A percentile compares a stretch with the other conserved stretches of the same genome.
Evolutionary conservation across 2,113 vertebrate genomes (phyloP).

Genomic region (Lampris megalopsis): DNA sequence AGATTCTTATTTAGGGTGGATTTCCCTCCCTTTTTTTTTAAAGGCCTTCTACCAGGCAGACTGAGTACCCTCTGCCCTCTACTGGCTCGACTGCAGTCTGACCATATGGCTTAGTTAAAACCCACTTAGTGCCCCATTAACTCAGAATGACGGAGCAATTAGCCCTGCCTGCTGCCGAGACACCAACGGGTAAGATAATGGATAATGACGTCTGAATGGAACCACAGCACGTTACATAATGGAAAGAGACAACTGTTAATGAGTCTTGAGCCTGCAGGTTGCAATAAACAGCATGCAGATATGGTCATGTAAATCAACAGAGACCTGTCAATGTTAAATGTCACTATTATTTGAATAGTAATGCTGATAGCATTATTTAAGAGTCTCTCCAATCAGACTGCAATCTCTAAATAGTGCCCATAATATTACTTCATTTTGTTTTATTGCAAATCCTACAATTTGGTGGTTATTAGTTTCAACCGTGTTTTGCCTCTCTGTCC

Average conservation of each 20-base stretch:
- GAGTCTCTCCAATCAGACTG: too few species aligned
- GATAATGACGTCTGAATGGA: not conserved
- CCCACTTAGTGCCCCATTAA: constrained; percentile 14
- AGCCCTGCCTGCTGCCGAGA: constrained; percentile 10
- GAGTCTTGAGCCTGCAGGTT: not conserved
- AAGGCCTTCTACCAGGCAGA: not conserved
- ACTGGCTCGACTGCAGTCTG: not conserved
- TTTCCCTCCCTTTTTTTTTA: not conserved
- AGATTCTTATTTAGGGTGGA: not conserved
- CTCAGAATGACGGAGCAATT: constrained; percentile 28
- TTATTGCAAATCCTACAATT: too few species aligned
- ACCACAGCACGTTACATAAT: not conserved
- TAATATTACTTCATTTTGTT: not conserved
- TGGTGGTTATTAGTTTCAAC: too few species aligned
- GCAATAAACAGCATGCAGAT: not conserved
- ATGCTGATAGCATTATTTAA: too few species aligned
- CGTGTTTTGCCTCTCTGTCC: too few species aligned
- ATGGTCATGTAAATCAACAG: not conserved
- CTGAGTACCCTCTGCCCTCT: not conserved
- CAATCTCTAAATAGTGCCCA: not conserved
- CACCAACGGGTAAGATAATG: constrained; percentile 22
- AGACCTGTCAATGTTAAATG: not conserved
- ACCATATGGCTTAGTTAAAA: constrained; percentile 8
- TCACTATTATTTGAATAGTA: constrained; percentile 3
- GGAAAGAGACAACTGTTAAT: constrained; percentile 3